Evolutionary conservation across 2,113 vertebrate species (phyloP).

Genomic region (Polyodon spathula): DNA sequence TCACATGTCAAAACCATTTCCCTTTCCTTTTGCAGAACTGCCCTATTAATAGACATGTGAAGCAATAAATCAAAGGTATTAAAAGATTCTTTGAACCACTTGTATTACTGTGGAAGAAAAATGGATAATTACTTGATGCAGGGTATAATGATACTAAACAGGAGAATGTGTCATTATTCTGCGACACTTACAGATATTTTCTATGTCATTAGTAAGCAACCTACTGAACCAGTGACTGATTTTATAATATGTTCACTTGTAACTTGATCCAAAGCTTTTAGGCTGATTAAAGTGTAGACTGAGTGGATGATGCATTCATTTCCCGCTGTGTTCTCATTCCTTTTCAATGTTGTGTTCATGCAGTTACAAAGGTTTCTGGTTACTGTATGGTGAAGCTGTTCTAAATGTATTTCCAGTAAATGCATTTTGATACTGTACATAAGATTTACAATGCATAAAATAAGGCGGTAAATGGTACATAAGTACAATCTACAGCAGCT

Average conservation of each 20-base stretch:
- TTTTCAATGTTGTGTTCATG: not conserved
- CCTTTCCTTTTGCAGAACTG: too few species aligned
- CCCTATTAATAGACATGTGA: too few species aligned
- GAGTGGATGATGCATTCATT: not conserved
- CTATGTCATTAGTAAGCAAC: constrained; percentile 15
- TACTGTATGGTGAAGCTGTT: too few species aligned
- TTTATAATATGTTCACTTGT: constrained; percentile 27
- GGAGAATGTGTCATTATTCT: constrained; percentile 9
- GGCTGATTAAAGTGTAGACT: not conserved
- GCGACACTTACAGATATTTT: constrained; percentile 17
- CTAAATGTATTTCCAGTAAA: too few species aligned
- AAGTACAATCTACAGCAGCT: not conserved
- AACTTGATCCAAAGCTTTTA: not conserved
- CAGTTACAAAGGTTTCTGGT: too few species aligned
- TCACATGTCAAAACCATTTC: too few species aligned
- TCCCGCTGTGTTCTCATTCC: not conserved
- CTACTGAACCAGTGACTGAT: constrained; percentile 23
- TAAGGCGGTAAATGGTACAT: not conserved
- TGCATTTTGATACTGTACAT: not conserved
- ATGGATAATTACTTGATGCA: not conserved
- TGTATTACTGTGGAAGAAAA: too few species aligned
- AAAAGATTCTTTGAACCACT: too few species aligned
- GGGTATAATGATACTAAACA: not conserved
- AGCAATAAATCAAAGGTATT: too few species aligned
- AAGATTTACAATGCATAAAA: not conserved